Evolutionary conservation across 2,113 vertebrate species (phyloP).

Genomic region (Prochilodus magdalenae): DNA sequence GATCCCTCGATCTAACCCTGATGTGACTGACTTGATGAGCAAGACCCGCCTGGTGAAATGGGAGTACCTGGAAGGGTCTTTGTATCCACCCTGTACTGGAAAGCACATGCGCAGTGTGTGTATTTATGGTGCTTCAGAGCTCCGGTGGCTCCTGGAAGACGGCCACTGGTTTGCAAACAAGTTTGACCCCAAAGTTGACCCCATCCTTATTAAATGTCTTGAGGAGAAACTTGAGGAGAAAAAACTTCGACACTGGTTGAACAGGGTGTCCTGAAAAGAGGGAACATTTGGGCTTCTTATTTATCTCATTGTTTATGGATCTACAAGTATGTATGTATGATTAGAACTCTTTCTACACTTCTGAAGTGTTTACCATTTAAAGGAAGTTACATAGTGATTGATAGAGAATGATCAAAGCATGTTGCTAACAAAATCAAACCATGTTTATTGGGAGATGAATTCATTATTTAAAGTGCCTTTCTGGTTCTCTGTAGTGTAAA

Average conservation of each 20-base stretch:
- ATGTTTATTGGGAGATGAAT: background rate
- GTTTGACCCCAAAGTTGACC: constrained; percentile 91
- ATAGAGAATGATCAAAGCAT: too few relatives aligned
- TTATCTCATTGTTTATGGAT: background rate
- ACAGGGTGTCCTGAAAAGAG: constrained; percentile 53
- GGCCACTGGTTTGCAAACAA: constrained; percentile 97
- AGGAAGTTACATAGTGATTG: background rate
- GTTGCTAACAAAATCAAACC: background rate
- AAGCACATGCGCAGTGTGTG: constrained; percentile 86
- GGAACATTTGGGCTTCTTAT: constrained; percentile 48
- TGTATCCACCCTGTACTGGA: constrained; percentile 89
- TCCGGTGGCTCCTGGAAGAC: constrained; percentile 89
- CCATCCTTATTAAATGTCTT: constrained; percentile 88
- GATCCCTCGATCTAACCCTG: constrained; percentile 76
- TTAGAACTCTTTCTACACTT: background rate
- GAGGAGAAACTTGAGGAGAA: constrained; percentile 86
- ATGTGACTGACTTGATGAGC: constrained; percentile 90
- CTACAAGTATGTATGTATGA: background rate
- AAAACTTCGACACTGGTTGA: constrained; percentile 69
- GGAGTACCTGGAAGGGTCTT: constrained; percentile 83
- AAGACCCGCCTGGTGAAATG: constrained; percentile 94
- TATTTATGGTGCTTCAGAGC: constrained; percentile 87
- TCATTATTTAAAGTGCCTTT: constrained; percentile 31
- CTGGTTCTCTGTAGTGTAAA: background rate
- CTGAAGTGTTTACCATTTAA: background rate